Conservation (phyloP, 2,797 vertebrate species). For the Diplodus puntazzo region DNA sequence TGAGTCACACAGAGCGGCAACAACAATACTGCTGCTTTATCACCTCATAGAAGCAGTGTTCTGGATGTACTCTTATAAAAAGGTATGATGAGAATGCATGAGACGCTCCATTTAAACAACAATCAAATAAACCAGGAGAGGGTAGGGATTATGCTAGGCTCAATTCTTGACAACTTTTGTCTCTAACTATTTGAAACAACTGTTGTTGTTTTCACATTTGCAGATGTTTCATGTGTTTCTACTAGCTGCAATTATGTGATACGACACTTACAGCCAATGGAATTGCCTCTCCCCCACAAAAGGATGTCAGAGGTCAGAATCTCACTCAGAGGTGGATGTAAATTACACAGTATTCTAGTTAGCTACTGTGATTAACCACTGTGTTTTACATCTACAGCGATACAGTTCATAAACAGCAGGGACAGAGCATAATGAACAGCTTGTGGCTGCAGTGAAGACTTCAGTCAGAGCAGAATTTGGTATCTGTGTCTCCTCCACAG, state of each 20-base stretch:
- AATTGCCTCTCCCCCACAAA: background rate
- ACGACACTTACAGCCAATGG: background rate
- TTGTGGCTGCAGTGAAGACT: background rate
- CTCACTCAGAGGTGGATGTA: no score
- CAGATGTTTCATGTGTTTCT: background rate
- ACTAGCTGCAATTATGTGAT: background rate
- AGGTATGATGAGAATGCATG: slow-evolving; percentile 7
- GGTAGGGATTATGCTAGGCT: background rate
- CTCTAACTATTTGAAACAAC: background rate
- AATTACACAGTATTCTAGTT: background rate
- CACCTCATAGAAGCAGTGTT: background rate
- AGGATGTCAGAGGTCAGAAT: slow-evolving; percentile 6
- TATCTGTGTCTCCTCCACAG: background rate
- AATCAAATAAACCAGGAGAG: slow-evolving; percentile 7
- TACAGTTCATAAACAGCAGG: background rate
- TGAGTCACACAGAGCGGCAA: slow-evolving; percentile 6
- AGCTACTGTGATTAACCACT: background rate
- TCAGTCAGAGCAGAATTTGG: slow-evolving; percentile 4
- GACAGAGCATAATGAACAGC: background rate
- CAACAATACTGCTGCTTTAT: background rate
- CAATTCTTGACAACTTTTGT: background rate
- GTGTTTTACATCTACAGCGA: background rate
- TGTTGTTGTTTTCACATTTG: background rate
- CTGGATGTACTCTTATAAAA: slow-evolving; percentile 13
- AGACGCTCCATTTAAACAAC: slow-evolving; percentile 5